Base-by-base conservation (phyloP, 1,140 invertebrate species). In the Babylonia areolata region DNA sequence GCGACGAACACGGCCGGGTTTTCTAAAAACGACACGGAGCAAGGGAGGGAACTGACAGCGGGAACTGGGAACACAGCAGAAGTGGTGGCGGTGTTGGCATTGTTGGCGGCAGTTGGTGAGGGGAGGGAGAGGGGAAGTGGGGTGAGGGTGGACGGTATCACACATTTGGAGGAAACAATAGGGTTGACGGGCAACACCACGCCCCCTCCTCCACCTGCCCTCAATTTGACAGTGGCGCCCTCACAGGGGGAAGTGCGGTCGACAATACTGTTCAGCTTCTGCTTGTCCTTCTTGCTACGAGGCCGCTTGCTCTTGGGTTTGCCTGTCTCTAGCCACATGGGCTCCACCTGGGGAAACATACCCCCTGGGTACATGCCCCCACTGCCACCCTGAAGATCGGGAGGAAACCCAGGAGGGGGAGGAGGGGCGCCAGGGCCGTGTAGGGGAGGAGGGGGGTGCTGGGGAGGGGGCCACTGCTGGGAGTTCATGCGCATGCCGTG, bases 1-100 rank as follows among this genome's bases (percentile, higher is more conserved):
- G 91, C 90, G 84, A 98, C 94, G 94, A 98, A 98, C 6, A 97
- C 97, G 91, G 96, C 97, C 0, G 97, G 97, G 94, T 98, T 97
- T 89, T 98, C 97, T 95, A 98, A 96, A 91, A 98, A 98, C 58
- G 96, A 97, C 1, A 96, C 96, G 6, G 89, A 89, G 33, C 82
- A 84, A 2, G 82, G 69, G n/a, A 84, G 69, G 11, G 82, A 37
- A 40, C 64, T 46, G 6, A 39, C 69, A 17, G 82, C 69, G 1
- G 64, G n/a, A n/a, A n/a, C 28, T 12, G 82, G 82, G 82, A 84
- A 84, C 82, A 84, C 58, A 75, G 23, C 40, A 12, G 82, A 69
- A 31, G 81, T 87, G 39, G 84, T 78, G 84, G 77, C 54, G 73
- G 79, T 64, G 31, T 35, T 2, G 42, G 46, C 33, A 46, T 12